Conservation (phyloP, 1,140 invertebrate species). For the Antheraea pernyi region DNA sequence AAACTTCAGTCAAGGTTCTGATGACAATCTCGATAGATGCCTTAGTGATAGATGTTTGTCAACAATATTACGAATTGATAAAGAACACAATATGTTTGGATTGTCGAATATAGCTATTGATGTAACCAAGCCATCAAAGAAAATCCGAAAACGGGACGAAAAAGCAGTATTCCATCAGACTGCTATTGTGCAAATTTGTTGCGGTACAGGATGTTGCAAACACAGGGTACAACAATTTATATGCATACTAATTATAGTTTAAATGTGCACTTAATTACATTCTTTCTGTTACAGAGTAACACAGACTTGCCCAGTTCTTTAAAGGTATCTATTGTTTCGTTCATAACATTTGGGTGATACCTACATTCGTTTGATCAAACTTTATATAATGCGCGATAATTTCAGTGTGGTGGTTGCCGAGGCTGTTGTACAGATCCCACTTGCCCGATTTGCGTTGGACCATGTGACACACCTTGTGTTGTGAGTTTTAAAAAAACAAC, state of each 20-base stretch:
- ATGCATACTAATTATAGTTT: background rate
- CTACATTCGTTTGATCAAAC: background rate
- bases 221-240: constrained; percentile 35
- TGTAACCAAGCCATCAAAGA: constrained; percentile 39
- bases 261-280: background rate
- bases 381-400: constrained; percentile 15
- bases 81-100: constrained; percentile 65
- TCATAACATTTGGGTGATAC: background rate
- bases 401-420: constrained; percentile 48
- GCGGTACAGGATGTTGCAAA: constrained; percentile 45
- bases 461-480: constrained; percentile 34
- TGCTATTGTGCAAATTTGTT: constrained; percentile 59
- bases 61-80: constrained; percentile 59
- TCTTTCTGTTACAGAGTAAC: constrained; percentile 52
- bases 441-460: constrained; percentile 27
- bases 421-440: constrained; percentile 37
- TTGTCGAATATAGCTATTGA: constrained; percentile 60
- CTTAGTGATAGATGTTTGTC: constrained; percentile 55
- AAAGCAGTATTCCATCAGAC: constrained; percentile 59
- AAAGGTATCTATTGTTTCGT: constrained; percentile 36
- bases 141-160: constrained; percentile 44
- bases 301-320: constrained; percentile 52
- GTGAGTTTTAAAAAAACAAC: background rate
- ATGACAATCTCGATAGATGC: constrained; percentile 24
- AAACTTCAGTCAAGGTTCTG: constrained; percentile 40